phyloP scores from a whole-genome alignment of 2,888 invertebrate species.

The Brenthis ino region DNA sequence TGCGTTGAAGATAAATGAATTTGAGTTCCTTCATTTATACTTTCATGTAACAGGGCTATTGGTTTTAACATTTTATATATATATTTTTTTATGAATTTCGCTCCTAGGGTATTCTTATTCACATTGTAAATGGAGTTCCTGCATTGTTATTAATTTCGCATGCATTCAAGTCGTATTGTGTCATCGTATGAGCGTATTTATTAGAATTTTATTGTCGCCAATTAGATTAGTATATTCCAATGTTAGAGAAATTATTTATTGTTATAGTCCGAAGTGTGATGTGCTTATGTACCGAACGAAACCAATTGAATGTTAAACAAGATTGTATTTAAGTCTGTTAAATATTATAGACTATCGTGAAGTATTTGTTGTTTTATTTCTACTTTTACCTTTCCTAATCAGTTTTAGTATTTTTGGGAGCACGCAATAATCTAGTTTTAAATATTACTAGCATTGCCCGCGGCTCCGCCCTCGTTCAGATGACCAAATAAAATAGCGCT shows the following conservation, averaged over 20 bases:
- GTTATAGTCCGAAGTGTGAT: slow-evolving; percentile 65
- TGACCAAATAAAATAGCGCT: too few species aligned
- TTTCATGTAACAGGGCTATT: slow-evolving; percentile 38
- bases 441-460: too few species aligned
- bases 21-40: slow-evolving; percentile 27
- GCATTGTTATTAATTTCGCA: slow-evolving; percentile 51
- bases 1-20: slow-evolving; percentile 25
- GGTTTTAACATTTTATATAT: slow-evolving; percentile 35
- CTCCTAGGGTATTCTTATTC: slow-evolving; percentile 25
- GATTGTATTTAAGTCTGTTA: slow-evolving; percentile 79
- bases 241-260: slow-evolving; percentile 73
- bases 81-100: slow-evolving; percentile 31
- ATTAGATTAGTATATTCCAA: slow-evolving; percentile 64
- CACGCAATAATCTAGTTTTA: too few species aligned
- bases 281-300: slow-evolving; percentile 62
- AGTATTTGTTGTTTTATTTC: slow-evolving; percentile 52
- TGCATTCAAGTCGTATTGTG: slow-evolving; percentile 70
- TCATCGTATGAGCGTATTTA: slow-evolving; percentile 57
- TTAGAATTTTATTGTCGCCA: slow-evolving; percentile 38
- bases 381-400: neutral
- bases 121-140: slow-evolving; percentile 57
- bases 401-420: neutral
- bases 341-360: slow-evolving; percentile 70
- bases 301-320: slow-evolving; percentile 70
- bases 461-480: too few species aligned